phyloP scores from a whole-genome alignment of 2,797 vertebrate species.

The Limosa lapponica region DNA sequence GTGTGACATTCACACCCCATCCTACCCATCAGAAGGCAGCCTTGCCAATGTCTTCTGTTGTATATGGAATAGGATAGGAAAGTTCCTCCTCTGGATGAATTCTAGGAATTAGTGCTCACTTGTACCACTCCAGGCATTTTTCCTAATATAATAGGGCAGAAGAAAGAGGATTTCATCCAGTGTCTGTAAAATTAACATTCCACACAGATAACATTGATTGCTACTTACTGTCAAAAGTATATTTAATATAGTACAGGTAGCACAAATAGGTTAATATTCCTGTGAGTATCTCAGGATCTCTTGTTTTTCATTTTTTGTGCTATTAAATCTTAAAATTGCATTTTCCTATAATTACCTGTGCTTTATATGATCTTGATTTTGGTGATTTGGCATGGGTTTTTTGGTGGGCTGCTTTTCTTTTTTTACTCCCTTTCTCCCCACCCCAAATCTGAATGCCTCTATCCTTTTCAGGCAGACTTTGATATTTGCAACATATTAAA shows the following conservation, averaged over 20 bases:
- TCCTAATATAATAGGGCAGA: background rate
- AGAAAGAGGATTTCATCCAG: background rate
- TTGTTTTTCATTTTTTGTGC: background rate
- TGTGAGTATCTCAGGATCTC: background rate
- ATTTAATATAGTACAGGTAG: background rate
- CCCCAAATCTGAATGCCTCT: background rate
- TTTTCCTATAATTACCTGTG: background rate
- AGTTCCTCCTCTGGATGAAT: background rate
- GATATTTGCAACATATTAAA: background rate
- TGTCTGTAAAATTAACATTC: background rate
- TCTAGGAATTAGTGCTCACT: background rate
- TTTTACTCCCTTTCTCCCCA: too few relatives aligned
- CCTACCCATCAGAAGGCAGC: background rate
- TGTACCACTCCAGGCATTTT: background rate
- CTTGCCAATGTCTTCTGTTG: background rate
- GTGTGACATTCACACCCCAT: background rate
- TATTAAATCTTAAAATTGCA: background rate
- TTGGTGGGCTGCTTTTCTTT: background rate
- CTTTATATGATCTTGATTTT: background rate
- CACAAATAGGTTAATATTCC: background rate
- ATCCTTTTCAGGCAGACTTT: background rate
- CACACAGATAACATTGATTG: background rate
- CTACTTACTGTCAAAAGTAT: background rate
- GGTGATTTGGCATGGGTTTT: background rate
- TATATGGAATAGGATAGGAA: background rate